These are phyloP conservation scores for Apostichopus californicus DNA, from an alignment of 35 echinoderm and acorn worm genomes.

Conservation along the genomic window DNA sequence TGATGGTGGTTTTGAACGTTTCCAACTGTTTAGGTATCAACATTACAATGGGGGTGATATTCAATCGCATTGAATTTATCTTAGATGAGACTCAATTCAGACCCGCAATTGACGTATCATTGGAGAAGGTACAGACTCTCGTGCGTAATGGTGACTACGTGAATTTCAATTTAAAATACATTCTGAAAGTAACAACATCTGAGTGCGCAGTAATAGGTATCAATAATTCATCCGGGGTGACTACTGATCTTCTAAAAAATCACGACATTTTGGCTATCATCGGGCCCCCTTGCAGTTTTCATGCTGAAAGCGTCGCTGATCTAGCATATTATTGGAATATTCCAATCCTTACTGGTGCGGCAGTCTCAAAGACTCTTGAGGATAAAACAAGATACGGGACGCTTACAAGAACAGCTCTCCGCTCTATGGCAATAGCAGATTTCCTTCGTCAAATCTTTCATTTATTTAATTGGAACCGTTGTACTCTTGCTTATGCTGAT, in stretches of 20 bases:
- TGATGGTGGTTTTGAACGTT: neutral
- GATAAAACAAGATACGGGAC: slow-evolving; percentile 62
- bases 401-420: slow-evolving; percentile 62
- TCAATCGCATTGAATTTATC: neutral
- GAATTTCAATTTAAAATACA: neutral
- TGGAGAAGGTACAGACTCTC: neutral
- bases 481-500: neutral
- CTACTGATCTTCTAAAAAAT: slow-evolving; percentile 4
- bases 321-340: slow-evolving; percentile 75
- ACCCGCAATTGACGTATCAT: neutral
- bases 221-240: slow-evolving; percentile 14
- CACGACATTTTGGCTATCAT: slow-evolving; percentile 50
- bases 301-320: slow-evolving; percentile 44
- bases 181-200: neutral
- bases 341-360: slow-evolving; percentile 60
- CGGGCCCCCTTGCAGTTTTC: slow-evolving; percentile 63
- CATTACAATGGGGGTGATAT: neutral
- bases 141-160: neutral
- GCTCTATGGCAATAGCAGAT: slow-evolving; percentile 21
- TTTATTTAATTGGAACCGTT: neutral
- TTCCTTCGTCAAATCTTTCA: slow-evolving; percentile 37
- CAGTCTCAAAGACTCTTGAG: slow-evolving; percentile 36
- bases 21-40: neutral
- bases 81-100: neutral
- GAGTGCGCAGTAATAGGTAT: neutral